phyloP scores from a whole-genome alignment of 2,797 vertebrate genomes.

The Basileuterus tristriatus region DNA sequence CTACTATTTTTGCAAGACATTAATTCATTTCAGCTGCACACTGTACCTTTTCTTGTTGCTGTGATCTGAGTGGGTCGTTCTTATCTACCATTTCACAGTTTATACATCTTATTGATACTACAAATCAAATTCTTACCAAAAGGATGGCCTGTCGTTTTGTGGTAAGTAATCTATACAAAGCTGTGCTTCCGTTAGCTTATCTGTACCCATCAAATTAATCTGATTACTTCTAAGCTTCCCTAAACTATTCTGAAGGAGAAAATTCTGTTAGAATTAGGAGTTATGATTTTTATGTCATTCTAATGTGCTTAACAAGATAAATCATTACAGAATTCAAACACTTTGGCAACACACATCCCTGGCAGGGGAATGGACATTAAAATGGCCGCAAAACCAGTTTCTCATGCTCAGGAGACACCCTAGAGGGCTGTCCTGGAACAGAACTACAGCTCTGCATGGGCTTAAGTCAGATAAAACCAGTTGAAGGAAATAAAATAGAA shows the following conservation, averaged over 20 bases:
- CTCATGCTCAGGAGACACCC: conserved; percentile 16
- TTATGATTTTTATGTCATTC: neutral
- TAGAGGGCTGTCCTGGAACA: conserved; percentile 31
- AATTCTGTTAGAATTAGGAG: neutral
- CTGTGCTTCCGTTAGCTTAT: neutral
- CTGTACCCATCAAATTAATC: neutral
- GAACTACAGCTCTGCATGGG: neutral
- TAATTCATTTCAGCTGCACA: neutral
- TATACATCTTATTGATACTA: neutral
- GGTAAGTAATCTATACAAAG: neutral
- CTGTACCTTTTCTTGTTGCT: neutral
- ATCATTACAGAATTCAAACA: conserved; percentile 27
- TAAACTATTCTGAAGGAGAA: neutral
- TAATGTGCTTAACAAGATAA: conserved; percentile 41
- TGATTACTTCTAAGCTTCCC: neutral
- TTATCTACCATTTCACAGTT: conserved; percentile 44
- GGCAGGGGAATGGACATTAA: conserved; percentile 2
- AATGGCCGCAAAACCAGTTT: conserved; percentile 19
- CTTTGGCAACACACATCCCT: neutral
- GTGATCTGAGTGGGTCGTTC: conserved; percentile 24
- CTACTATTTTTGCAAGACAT: neutral
- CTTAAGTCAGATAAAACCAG: neutral
- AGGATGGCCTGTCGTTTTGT: neutral
- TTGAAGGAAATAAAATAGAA: neutral
- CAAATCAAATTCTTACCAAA: neutral